Evolutionary conservation across 2,888 invertebrate species (phyloP).

Genomic region (Phytoseiulus persimilis): DNA sequence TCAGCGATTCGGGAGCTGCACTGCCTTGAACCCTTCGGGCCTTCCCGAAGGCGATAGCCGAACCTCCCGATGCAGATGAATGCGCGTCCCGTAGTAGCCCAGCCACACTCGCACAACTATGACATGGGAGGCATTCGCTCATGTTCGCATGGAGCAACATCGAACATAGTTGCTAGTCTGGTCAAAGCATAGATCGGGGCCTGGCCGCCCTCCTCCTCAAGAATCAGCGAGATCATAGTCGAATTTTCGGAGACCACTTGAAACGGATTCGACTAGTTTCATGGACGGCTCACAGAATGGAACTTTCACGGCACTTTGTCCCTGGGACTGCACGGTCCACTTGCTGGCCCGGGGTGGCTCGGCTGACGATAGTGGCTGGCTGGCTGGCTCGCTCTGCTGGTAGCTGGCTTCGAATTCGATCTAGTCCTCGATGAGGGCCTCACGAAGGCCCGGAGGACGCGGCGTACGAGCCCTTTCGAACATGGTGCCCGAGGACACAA

Average conservation of each 20-base stretch:
- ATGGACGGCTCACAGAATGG: background rate
- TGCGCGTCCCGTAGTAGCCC: background rate
- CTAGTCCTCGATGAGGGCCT: background rate
- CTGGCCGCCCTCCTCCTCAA: background rate
- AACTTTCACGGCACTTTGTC: background rate
- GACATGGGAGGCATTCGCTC: background rate
- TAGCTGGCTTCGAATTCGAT: background rate
- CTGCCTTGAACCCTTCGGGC: background rate
- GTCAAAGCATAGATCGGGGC: background rate
- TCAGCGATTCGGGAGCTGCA: background rate
- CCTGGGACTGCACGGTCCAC: background rate
- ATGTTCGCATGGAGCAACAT: background rate
- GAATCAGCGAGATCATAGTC: background rate
- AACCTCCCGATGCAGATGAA: background rate
- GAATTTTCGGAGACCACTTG: background rate
- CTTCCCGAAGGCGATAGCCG: background rate
- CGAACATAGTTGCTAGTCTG: background rate
- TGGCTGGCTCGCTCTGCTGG: background rate
- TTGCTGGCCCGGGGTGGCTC: background rate
- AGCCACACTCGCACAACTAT: background rate
- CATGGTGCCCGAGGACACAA: conserved; percentile 16
- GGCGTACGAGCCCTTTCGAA: conserved; percentile 16
- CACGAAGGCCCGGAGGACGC: conserved; percentile 8
- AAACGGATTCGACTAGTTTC: background rate
- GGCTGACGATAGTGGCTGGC: background rate